Percentiles rank a stretch among this genome's conserved stretches.
Conservation (phyloP, 2,113 vertebrate species). For the Grantiella picta region DNA sequence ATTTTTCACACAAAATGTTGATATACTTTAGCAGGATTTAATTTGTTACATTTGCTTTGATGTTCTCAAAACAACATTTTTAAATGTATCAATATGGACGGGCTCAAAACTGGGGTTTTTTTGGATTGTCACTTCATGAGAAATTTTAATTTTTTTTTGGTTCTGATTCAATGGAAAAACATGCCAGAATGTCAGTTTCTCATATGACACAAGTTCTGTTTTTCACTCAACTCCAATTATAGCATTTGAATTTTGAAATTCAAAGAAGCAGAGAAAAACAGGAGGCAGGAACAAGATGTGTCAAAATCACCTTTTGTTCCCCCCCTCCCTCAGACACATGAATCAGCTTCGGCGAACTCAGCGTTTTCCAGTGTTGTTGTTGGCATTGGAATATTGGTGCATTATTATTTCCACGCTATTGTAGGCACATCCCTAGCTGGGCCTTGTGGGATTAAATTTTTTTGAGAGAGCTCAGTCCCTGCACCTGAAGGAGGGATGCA, state of each 20-base stretch:
- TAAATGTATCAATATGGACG: neutral
- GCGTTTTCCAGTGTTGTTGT: neutral
- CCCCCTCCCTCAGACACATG: neutral
- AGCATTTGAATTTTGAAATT: conserved; percentile 30
- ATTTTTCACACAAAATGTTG: neutral
- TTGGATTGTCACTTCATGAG: neutral
- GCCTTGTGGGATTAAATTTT: neutral
- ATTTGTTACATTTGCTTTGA: conserved; percentile 6
- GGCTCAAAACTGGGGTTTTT: neutral
- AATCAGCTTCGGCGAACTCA: conserved; percentile 21
- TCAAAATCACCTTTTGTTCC: neutral
- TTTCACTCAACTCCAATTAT: conserved; percentile 26
- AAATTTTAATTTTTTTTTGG: neutral
- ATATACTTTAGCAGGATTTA: neutral
- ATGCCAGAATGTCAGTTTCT: conserved; percentile 21
- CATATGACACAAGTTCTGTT: conserved; percentile 9
- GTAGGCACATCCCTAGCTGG: neutral
- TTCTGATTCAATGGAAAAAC: conserved; percentile 27
- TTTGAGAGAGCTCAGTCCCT: neutral
- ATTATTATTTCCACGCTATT: neutral
- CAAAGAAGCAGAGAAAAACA: conserved; percentile 12
- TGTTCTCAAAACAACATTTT: neutral
- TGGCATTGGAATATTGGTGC: neutral
- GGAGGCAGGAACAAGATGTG: neutral
- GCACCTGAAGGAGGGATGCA: accelerated